A percentile compares a stretch with the other conserved stretches of the same genome.
Conservation (phyloP, 2,888 invertebrate genomes). For the Coelogynopora nodosa region DNA sequence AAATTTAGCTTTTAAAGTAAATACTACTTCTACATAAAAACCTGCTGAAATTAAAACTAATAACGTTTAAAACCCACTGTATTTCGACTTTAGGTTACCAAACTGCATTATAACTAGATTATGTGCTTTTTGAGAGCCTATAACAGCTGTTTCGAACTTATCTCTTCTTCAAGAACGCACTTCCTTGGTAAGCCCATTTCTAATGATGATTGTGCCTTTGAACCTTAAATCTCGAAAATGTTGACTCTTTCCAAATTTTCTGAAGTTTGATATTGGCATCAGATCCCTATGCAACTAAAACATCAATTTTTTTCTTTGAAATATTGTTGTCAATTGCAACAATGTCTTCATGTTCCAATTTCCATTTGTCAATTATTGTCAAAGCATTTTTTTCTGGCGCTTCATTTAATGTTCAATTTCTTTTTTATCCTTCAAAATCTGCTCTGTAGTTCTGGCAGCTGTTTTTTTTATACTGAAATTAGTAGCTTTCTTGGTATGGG, state of each 20-base stretch:
- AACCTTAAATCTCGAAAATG: background rate
- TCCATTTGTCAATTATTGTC: background rate
- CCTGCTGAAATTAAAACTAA: no score
- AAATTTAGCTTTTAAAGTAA: no score
- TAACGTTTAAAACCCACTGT: no score
- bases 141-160: no score
- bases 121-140: no score
- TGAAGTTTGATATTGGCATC: background rate
- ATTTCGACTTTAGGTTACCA: no score
- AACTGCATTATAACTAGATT: no score
- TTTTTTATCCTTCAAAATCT: background rate
- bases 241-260: background rate
- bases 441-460: background rate
- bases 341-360: background rate
- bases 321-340: background rate
- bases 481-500: background rate
- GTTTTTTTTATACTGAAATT: background rate
- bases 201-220: slow-evolving; percentile 26
- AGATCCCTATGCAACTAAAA: background rate
- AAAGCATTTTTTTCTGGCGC: background rate
- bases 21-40: no score
- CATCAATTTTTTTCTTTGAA: background rate
- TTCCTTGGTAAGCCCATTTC: slow-evolving; percentile 4
- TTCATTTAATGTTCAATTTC: background rate
- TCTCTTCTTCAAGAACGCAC: slow-evolving; percentile 11